A percentile compares a stretch with the other conserved stretches of the same genome.
phyloP scores from a whole-genome alignment of 2,888 invertebrate species.

The Nebria brevicollis region DNA sequence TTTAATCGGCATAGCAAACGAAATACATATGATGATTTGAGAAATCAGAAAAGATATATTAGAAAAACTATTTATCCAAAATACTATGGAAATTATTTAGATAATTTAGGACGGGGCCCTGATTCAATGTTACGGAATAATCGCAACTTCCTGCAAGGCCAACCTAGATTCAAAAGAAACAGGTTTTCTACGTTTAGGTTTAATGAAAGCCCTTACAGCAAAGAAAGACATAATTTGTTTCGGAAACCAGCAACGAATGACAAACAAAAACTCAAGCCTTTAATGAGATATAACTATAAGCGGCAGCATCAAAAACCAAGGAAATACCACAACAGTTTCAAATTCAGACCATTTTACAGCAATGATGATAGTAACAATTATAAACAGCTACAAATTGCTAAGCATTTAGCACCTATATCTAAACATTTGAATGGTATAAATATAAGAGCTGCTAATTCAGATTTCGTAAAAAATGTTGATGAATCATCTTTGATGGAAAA shows the following conservation, averaged over 20 bases:
- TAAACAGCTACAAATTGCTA: background rate
- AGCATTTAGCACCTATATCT: background rate
- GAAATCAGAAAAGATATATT: background rate
- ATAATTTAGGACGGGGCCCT: background rate
- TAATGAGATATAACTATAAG: background rate
- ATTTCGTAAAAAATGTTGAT: background rate
- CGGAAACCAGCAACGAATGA: background rate
- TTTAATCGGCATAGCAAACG: background rate
- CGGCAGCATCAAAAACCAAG: background rate
- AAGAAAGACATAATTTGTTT: background rate
- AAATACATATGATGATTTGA: background rate
- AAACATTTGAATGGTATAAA: background rate
- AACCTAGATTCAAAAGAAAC: background rate
- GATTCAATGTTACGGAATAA: background rate
- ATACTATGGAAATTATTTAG: too few species aligned
- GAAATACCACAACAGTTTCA: background rate
- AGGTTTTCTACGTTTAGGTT: background rate
- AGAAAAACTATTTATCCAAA: too few species aligned
- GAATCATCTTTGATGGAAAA: background rate
- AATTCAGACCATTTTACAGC: background rate
- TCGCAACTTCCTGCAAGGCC: background rate
- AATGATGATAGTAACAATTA: background rate
- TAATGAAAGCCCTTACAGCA: background rate
- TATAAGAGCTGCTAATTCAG: background rate
- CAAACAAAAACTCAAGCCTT: background rate